A percentile compares a stretch with the other conserved stretches of the same genome.
Conservation (phyloP, 2,888 invertebrate genomes). For the Tribolium freemani region DNA sequence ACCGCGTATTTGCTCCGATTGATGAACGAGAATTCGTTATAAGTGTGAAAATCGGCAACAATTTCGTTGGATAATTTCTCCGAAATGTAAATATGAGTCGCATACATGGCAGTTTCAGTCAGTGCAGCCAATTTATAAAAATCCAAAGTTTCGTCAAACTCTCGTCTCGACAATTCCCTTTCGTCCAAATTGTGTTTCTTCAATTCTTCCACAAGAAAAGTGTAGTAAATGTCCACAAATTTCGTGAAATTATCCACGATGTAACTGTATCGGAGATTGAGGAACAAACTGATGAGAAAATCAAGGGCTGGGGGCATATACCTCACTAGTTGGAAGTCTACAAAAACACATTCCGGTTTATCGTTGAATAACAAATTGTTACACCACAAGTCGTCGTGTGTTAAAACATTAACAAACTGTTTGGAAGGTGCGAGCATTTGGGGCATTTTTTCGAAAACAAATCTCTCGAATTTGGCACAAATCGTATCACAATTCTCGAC, state of each 20-base stretch:
- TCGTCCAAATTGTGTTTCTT: constrained; percentile 64
- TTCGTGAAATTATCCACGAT: constrained; percentile 69
- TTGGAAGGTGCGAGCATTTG: constrained; percentile 59
- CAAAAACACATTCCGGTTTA: constrained; percentile 70
- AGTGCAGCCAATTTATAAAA: constrained; percentile 72
- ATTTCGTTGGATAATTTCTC: constrained; percentile 68
- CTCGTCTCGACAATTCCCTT: constrained; percentile 65
- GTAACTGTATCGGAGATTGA: constrained; percentile 70
- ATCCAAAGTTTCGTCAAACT: constrained; percentile 68
- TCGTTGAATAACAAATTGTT: constrained; percentile 74
- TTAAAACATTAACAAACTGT: constrained; percentile 70
- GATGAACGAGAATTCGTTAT: constrained; percentile 71
- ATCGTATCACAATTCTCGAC: constrained; percentile 28
- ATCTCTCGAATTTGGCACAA: constrained; percentile 47
- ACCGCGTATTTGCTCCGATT: constrained; percentile 72
- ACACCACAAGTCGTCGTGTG: constrained; percentile 76
- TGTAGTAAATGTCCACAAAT: constrained; percentile 73
- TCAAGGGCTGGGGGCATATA: constrained; percentile 78
- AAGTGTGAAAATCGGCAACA: constrained; percentile 70
- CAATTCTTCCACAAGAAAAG: constrained; percentile 68
- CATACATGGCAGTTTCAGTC: constrained; percentile 71
- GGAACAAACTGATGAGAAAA: constrained; percentile 71
- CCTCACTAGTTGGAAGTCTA: constrained; percentile 79
- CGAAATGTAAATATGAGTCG: constrained; percentile 71
- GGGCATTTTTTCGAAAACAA: constrained; percentile 51